phyloP scores from a whole-genome alignment of 2,797 vertebrate genomes.

The Enteromius paludinosus region DNA sequence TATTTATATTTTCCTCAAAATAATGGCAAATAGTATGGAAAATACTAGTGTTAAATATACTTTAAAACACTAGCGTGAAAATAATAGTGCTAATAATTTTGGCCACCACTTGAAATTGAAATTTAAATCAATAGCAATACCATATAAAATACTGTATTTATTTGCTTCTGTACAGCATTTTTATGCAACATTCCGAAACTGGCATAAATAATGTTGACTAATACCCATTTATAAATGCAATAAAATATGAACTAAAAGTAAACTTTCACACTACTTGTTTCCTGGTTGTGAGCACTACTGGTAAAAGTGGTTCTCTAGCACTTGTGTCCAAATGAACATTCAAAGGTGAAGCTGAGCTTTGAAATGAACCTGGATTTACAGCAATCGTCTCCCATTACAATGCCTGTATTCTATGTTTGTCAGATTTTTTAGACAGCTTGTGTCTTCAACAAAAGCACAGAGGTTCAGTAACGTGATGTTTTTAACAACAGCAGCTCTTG shows the following conservation, averaged over 20 bases:
- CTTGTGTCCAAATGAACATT: neutral
- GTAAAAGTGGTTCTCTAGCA: neutral
- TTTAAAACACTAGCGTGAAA: too few relatives aligned
- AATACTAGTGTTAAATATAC: too few relatives aligned
- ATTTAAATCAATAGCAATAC: neutral
- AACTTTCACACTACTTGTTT: neutral
- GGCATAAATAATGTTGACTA: neutral
- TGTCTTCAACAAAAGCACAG: constrained; percentile 2
- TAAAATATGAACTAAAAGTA: neutral
- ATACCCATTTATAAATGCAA: neutral
- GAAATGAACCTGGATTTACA: neutral
- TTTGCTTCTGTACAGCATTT: neutral
- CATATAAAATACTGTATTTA: neutral
- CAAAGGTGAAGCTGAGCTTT: neutral
- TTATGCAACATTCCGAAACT: neutral
- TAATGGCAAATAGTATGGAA: too few relatives aligned
- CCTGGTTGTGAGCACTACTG: neutral
- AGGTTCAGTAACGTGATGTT: constrained; percentile 24
- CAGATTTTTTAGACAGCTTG: constrained; percentile 11
- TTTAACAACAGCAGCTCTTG: constrained; percentile 30
- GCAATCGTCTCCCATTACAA: constrained; percentile 22
- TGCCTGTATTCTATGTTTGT: neutral
- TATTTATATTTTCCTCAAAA: too few relatives aligned
- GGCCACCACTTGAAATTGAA: too few relatives aligned
- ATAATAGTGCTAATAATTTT: too few relatives aligned